These are phyloP conservation scores for Potamarius usumacintae DNA, from an alignment of 2,113 vertebrate genomes.

Conservation along the genomic window DNA sequence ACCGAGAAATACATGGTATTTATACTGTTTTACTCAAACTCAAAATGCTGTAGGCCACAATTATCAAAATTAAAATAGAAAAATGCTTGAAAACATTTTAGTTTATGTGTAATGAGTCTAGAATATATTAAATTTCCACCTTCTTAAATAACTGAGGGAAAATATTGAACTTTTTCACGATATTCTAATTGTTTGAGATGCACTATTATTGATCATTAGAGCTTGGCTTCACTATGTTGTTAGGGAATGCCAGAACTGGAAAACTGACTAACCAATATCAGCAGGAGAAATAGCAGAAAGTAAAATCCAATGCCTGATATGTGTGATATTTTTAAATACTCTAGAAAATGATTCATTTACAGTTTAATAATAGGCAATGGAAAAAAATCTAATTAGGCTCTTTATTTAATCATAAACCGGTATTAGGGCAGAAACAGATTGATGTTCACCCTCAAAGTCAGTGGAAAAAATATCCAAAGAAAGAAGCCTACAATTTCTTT, in stretches of 20 bases:
- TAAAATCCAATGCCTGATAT: neutral
- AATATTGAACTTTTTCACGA: neutral
- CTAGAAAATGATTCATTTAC: neutral
- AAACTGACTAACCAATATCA: slow-evolving; percentile 3
- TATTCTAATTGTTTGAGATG: too few relatives aligned
- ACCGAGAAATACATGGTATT: too few relatives aligned
- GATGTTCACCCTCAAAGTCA: neutral
- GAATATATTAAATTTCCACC: neutral
- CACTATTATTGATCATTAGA: neutral
- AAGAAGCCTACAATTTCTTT: neutral
- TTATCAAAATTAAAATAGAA: too few relatives aligned
- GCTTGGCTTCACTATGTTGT: neutral
- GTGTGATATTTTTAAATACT: neutral
- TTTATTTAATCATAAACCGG: slow-evolving; percentile 10
- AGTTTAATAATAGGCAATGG: neutral
- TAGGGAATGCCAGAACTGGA: neutral
- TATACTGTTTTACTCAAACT: too few relatives aligned
- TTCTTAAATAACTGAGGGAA: slow-evolving; percentile 15
- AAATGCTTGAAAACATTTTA: too few relatives aligned
- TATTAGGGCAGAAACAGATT: neutral
- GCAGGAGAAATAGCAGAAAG: neutral
- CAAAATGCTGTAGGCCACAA: too few relatives aligned
- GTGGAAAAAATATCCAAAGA: neutral
- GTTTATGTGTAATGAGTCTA: too few relatives aligned
- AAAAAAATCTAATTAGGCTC: slow-evolving; percentile 22